Conservation (phyloP, 2,797 vertebrate species). For the Phrynocephalus guinanensis region DNA sequence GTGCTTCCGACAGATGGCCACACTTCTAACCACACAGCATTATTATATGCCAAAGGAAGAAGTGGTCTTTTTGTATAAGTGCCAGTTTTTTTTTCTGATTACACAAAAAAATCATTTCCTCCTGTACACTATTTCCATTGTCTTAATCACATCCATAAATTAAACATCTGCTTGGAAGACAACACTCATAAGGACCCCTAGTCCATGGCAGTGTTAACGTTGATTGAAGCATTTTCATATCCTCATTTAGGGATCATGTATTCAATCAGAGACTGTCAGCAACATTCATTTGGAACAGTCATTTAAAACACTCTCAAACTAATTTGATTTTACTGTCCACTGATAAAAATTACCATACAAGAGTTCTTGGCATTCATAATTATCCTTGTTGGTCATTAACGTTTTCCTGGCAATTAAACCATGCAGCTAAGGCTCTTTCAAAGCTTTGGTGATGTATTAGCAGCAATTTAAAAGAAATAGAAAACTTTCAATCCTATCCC, state of each 20-base stretch:
- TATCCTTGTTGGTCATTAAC: background rate
- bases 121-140: background rate
- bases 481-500: too few species aligned
- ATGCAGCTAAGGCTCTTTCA: background rate
- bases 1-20: too few species aligned
- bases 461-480: too few species aligned
- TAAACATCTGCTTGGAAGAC: background rate
- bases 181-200: background rate
- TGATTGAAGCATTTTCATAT: constrained; percentile 20
- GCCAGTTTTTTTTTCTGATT: constrained; percentile 28
- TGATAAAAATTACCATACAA: background rate
- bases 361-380: constrained; percentile 15
- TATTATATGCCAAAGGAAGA: background rate
- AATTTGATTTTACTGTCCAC: constrained; percentile 14
- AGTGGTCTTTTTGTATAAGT: background rate
- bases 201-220: background rate
- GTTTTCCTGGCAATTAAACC: constrained; percentile 4
- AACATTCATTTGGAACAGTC: constrained; percentile 15
- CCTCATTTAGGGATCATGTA: background rate
- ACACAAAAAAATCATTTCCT: constrained; percentile 17
- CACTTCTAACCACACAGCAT: background rate
- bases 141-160: constrained; percentile 1
- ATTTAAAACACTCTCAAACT: constrained; percentile 12
- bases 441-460: too few species aligned
- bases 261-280: background rate